These are phyloP conservation scores for Apus apus DNA, from an alignment of 2,113 vertebrate genomes.

Conservation along the genomic window DNA sequence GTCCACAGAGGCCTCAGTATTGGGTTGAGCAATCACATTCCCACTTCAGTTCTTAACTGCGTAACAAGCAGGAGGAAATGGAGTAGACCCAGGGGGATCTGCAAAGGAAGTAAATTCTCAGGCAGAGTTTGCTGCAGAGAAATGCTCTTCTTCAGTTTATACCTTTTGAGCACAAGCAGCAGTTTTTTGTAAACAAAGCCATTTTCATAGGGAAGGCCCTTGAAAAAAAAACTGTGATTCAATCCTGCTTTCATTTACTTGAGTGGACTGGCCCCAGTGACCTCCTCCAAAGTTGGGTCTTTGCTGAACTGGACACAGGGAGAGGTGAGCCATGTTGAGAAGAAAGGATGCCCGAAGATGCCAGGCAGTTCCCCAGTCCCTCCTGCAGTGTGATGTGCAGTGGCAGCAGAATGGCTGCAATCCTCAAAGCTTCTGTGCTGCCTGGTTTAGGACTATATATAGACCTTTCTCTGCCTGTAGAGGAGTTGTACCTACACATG, in stretches of 20 bases:
- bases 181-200: not conserved
- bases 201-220: not conserved
- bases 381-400: not conserved
- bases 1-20: not conserved
- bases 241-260: not conserved
- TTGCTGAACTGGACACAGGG: not conserved
- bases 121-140: not conserved
- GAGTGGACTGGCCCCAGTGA: not conserved
- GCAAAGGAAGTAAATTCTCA: not conserved
- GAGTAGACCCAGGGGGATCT: constrained; percentile 16
- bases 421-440: not conserved
- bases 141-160: not conserved
- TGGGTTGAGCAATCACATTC: not conserved
- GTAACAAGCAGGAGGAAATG: not conserved
- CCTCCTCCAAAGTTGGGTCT: not conserved
- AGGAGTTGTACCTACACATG: not conserved
- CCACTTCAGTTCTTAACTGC: constrained; percentile 36
- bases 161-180: not conserved
- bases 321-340: not conserved
- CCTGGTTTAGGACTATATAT: not conserved
- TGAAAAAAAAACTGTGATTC: not conserved
- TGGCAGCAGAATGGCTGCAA: not conserved
- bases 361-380: not conserved
- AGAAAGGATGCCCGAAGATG: not conserved
- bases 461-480: not conserved